Base-by-base conservation (phyloP, 1,140 invertebrate species). In the Ips typographus region DNA sequence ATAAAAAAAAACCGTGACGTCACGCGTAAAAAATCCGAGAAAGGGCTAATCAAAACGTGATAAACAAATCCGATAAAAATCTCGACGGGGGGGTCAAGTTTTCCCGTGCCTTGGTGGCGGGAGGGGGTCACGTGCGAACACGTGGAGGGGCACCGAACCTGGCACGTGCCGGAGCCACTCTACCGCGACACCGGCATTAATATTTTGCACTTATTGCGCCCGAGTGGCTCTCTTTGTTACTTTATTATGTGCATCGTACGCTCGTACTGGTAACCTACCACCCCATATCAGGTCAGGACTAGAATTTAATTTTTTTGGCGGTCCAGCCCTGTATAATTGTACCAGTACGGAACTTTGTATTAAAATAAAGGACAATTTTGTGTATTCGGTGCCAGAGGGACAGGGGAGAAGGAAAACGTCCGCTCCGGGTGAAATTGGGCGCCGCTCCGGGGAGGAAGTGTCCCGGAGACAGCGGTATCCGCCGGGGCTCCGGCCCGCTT, bases 381-480 rank as follows among this genome's bases (percentile, higher is more conserved):
- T 63, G 61, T 63, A 63, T 63, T 63, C 64, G 4, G 65, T 51
- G 8, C 65, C 22, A 22, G 22, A 49, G 57, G 59, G 52, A 61
- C 62, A 65, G 71, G 74, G 74, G 22, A 22, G 22, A 22, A 22
- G 77, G 77, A 76, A 77, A 77, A 74, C 78, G 78, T 75, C 77
- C 75, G 76, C 78, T 80, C 77, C 77, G 78, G 77, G 79, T 78
- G 77, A 79, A 78, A 78, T 80, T 79, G 77, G 75, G 77, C 79
- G 78, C 64, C 65, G 69, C 78, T 74, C 78, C 79, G 78, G 77
- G 76, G 77, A 79, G 78, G 78, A 80, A 79, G 77, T 79, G 77
- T 77, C 77, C 79, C 79, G 79, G 79, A 80, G 79, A 79, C 77
- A 80, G 79, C 79, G 79, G 77, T 79, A 79, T 80, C 79, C 79